Evolutionary conservation across 2,888 invertebrate genomes (phyloP).

Genomic region (Bibio marci): DNA sequence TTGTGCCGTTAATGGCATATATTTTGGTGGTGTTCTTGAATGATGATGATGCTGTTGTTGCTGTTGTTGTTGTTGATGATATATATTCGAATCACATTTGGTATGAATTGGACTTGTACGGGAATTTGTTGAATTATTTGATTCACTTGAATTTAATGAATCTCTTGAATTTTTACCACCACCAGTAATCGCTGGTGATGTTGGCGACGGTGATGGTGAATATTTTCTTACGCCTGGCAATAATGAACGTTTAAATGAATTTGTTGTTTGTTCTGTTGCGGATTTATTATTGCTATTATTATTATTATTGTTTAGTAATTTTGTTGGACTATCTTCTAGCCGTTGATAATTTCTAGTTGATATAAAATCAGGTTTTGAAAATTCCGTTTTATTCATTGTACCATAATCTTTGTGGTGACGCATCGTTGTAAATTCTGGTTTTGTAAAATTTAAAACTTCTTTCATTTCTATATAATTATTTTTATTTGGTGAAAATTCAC

Average conservation of each 20-base stretch:
- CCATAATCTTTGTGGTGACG: slow-evolving; percentile 12
- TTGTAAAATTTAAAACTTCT: slow-evolving; percentile 6
- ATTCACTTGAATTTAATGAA: slow-evolving; percentile 11
- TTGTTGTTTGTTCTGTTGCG: background rate
- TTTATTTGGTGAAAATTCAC: slow-evolving; percentile 8
- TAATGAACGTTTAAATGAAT: slow-evolving; percentile 10
- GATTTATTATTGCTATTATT: background rate
- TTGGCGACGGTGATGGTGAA: slow-evolving; percentile 3
- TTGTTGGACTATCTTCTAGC: slow-evolving; percentile 9
- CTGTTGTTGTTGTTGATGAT: slow-evolving; percentile 1
- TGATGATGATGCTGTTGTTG: slow-evolving; percentile 5
- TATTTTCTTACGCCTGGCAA: slow-evolving; percentile 10
- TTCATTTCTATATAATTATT: slow-evolving; percentile 7
- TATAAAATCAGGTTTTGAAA: slow-evolving; percentile 11
- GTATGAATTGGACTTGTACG: slow-evolving; percentile 10
- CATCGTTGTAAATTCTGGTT: slow-evolving; percentile 5
- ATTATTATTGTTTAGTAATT: background rate
- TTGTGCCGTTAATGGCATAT: slow-evolving; percentile 9
- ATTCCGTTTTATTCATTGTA: slow-evolving; percentile 9
- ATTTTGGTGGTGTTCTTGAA: slow-evolving; percentile 12
- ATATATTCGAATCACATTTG: slow-evolving; percentile 7
- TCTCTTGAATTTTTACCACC: slow-evolving; percentile 10
- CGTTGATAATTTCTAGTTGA: slow-evolving; percentile 13
- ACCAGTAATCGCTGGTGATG: background rate
- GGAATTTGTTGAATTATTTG: slow-evolving; percentile 11